Evolutionary conservation across 92 coral and sea anemone genomes (phyloP), one percentile per base, ranked within the genome.

Genomic region (Heliopora coerulea): DNA sequence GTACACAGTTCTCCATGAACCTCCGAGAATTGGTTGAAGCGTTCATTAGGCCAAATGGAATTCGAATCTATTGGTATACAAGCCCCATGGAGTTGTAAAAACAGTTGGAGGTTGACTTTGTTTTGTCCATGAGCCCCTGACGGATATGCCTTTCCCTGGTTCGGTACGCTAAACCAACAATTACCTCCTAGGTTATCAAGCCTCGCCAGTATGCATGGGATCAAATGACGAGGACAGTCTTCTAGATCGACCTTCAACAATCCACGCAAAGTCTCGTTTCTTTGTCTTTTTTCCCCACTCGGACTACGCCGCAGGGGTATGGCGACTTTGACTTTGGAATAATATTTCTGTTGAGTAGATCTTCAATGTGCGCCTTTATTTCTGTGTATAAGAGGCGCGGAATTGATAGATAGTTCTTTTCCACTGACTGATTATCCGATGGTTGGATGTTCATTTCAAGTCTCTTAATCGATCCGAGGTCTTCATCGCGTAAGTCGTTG

Each of bases 81-180:
- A 28, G 17, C 86, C 82, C 82, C 79, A 82, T 9, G 82, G 86
- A 8, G 86, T 76, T 35, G 29, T 79, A 35, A 76, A 56, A 3
- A 82, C 86, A 19, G 82, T 82, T 14, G 37, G 49, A n/a, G 65
- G 68, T 63, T 74, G 73, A 29, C 80, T 72, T 20, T 62, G n/a
- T 80, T 25, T 35, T 59, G 31, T 54, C 33, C 20, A 73, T 62
- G 61, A 46, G 61, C 8, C 85, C 64, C 28, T 81, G 74, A 52
- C 73, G 85, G 65, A 37, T 41, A 67, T 3, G 83, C 77, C 30
- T 68, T 79, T 12, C 83, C 78, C 52, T 79, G 77, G 52, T 79
- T 68, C 0, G 56, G 30, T 48, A 34, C 19, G 1, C 78, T 41
- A 12, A 68, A 68, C 72, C 72, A 79, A 49, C 41, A 37, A 24